Conservation (phyloP, 2,888 invertebrate species). For the Patella depressa region DNA sequence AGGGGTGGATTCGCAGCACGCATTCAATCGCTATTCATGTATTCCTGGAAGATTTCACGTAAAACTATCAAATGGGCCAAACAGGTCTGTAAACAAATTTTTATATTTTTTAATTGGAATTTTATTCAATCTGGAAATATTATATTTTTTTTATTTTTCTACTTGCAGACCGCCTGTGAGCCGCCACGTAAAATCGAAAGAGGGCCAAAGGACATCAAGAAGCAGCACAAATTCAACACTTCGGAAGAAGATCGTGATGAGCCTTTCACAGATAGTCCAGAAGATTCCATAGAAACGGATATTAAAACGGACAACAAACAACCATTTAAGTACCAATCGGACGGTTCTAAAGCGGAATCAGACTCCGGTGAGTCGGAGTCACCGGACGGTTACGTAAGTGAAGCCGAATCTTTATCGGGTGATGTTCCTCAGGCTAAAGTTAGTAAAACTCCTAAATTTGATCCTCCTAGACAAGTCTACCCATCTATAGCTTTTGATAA, state of each 20-base stretch:
- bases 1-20: too few species aligned
- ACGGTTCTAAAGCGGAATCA: not conserved
- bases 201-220: not conserved
- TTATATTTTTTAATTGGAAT: too few species aligned
- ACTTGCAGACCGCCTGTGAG: constrained; percentile 1
- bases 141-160: too few species aligned
- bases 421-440: not conserved
- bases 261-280: not conserved
- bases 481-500: not conserved
- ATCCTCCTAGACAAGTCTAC: not conserved
- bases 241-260: not conserved
- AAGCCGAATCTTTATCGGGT: not conserved
- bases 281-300: not conserved
- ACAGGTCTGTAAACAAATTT: not conserved
- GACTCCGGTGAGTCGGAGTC: not conserved
- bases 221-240: not conserved
- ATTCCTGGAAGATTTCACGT: constrained; percentile 4
- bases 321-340: not conserved
- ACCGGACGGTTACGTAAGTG: not conserved
- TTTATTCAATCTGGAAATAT: too few species aligned
- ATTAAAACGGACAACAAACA: not conserved
- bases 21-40: not conserved
- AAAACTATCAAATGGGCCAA: constrained; percentile 3
- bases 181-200: not conserved
- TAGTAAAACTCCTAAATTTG: not conserved